A percentile compares a stretch with the other conserved stretches of the same genome.
Evolutionary conservation across 2,888 invertebrate genomes (phyloP).

Genomic region (Archips crataeganus): DNA sequence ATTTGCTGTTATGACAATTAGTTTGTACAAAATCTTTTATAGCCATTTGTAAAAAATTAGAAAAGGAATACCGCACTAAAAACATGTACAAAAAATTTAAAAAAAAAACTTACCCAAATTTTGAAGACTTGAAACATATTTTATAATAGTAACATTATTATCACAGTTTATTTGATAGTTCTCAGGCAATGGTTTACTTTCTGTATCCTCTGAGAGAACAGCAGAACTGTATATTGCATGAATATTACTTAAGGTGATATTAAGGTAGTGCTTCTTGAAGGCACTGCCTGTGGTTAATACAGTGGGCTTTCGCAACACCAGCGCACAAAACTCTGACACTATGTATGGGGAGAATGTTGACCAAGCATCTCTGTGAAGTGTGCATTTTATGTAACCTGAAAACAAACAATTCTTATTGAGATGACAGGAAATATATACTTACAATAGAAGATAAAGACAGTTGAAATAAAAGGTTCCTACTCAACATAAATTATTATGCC

Average conservation of each 20-base stretch:
- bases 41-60: no score
- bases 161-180: constrained; percentile 63
- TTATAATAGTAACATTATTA: constrained; percentile 71
- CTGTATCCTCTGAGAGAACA: constrained; percentile 55
- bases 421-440: background rate
- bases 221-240: constrained; percentile 73
- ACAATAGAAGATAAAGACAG: no score
- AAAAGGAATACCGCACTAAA: no score
- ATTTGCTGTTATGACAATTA: no score
- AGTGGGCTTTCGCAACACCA: constrained; percentile 74
- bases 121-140: constrained; percentile 55
- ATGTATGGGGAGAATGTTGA: constrained; percentile 73
- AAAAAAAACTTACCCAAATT: constrained; percentile 58
- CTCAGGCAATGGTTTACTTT: constrained; percentile 60
- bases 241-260: constrained; percentile 77
- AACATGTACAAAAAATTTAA: background rate
- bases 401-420: constrained; percentile 42
- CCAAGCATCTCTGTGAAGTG: constrained; percentile 82
- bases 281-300: constrained; percentile 78
- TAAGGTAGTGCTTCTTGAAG: constrained; percentile 78
- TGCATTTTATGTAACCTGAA: constrained; percentile 78
- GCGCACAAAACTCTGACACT: constrained; percentile 72
- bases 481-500: no score
- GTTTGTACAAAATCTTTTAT: no score
- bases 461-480: no score